Base-by-base conservation (phyloP, 2,797 vertebrate species). In the Centropyge bicolor region DNA sequence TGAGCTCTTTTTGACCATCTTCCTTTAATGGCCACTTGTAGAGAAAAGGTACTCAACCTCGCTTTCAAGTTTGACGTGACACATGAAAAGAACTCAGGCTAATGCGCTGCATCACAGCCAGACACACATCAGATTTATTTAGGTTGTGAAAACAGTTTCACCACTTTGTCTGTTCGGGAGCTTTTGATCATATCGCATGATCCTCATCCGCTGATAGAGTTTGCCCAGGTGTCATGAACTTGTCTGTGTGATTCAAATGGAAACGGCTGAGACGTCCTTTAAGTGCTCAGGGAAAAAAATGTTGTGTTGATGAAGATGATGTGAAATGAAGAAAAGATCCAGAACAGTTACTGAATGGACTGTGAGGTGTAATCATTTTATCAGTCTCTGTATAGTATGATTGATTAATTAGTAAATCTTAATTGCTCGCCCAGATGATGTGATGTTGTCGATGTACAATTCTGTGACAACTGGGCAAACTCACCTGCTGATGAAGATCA, bases 1-100 rank as follows among this genome's bases (percentile, higher is more conserved):
- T 36, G 79, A 78, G 71, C 66, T 13, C 51, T 1, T 46, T 48
- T 17, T n/a, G 43, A n/a, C 27, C 24, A 19, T 31, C 31, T 45
- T 46, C 8, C 17, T 61, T 8, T 22, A 19, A 35, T 14, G 31
- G 54, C 16, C 27, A 9, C 8, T 35, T 19, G n/a, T 31, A 17
- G 5, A 55, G 24, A 14, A 27, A 27, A 8, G 14, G 55, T 17
- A 14, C 56, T 55, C 27, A 31, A 5, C 14, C 22, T 20, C 31
- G 19, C 19, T 59, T 38, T 59, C 0, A 38, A 4, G 48, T 64
- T 35, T 4, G 27, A 31, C 27, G 4, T 31, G 43, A 46, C 17
- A 35, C 17, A 38, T 49, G 5, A 36, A 48, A 16, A 51, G 11
- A 38, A 51, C 19, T 46, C 5, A 10, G 14, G 11, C 16, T 19